Base-by-base conservation (phyloP, 2,113 vertebrate genomes). In the Formicarius rufipectus region DNA sequence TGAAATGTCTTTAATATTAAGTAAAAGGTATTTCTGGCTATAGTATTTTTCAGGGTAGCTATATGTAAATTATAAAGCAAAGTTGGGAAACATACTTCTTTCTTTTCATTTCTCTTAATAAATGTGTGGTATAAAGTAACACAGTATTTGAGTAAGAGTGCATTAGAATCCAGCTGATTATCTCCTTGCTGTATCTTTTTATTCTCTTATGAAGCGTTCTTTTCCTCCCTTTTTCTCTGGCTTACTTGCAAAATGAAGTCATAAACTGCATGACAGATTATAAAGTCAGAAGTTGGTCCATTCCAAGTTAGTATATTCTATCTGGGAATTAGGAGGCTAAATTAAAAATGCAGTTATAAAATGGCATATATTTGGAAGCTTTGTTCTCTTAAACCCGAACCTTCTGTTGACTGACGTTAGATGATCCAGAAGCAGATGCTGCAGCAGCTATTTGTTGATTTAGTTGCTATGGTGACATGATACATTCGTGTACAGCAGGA, bases 401-500 rank as follows among this genome's bases (percentile, higher is more conserved):
- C 96, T 96, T 97, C 96, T 97, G 94, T 97, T 97, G 96, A 95
- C 92, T 97, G 93, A 98, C 82, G 80, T 95, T 97, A 84, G 92
- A 96, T 96, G 95, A 97, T 98, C 94, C 93, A 97, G 95, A 97
- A 98, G 93, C 97, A 97, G 96, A 97, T 98, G 97, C 96, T 97
- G 81, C 97, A 95, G 92, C 78, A 96, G 95, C 96, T 98, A 98
- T 99, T 99, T 99, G 98, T 99, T 99, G 98, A 98, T 98, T 98
- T 98, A 98, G 99, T 99, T 99, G 98, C 98, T 98, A 98, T 99
- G 98, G 98, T 98, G 98, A 99, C 98, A 89, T 97, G 97, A 98
- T 97, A 96, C 96, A 98, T 96, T 97, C 95, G 92, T 95, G 81
- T 97, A 94, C 94, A 98, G 96, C 88, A 96, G 96, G 94, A 97